Evolutionary conservation across 2,888 invertebrate species (phyloP).

Genomic region (Schizotus pectinicornis): DNA sequence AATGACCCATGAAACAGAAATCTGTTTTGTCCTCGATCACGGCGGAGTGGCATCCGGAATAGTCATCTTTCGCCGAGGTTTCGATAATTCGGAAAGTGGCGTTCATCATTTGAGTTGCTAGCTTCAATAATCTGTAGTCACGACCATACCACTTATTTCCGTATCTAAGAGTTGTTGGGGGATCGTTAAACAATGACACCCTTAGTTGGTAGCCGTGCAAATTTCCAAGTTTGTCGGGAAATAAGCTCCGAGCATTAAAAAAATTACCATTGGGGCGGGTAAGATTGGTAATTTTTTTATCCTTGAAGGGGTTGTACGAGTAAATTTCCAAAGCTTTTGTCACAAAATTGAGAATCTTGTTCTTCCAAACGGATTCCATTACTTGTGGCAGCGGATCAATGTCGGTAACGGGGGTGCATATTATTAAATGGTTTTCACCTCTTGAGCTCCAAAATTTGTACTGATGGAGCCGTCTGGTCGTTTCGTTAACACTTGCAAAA

Average conservation of each 20-base stretch:
- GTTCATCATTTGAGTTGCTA: conserved; percentile 17
- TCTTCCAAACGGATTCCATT: conserved; percentile 9
- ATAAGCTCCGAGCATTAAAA: no score
- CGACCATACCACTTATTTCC: conserved; percentile 13
- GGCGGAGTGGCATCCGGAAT: neutral
- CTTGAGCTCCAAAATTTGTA: conserved; percentile 13
- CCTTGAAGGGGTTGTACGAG: conserved; percentile 18
- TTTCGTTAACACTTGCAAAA: neutral
- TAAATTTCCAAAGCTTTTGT: conserved; percentile 10
- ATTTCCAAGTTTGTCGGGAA: conserved; percentile 16
- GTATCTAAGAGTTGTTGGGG: neutral
- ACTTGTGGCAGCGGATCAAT: neutral
- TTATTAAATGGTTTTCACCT: conserved; percentile 11
- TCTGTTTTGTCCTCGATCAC: conserved; percentile 3
- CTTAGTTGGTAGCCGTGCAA: conserved; percentile 14
- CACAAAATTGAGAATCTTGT: conserved; percentile 17
- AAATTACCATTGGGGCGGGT: neutral
- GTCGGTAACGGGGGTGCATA: neutral
- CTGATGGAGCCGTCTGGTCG: neutral
- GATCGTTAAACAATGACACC: conserved; percentile 10
- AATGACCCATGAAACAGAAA: conserved; percentile 21
- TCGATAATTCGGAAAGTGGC: conserved; percentile 7
- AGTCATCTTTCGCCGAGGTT: neutral
- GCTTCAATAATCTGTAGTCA: conserved; percentile 12
- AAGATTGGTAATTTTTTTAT: neutral